Conservation (phyloP, 1,140 invertebrate genomes). For the Macrotrachela quadricornifera region DNA sequence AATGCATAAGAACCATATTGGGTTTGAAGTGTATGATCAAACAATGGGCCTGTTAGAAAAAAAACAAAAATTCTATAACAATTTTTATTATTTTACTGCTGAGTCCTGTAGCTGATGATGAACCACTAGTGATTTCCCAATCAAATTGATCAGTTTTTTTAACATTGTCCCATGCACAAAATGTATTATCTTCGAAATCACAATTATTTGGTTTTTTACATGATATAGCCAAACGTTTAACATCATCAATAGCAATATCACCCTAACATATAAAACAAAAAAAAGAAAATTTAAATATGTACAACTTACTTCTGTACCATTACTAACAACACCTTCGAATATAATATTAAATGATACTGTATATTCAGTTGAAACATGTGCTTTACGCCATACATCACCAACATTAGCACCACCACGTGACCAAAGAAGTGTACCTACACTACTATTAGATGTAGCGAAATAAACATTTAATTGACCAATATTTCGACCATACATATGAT, state of each 20-base stretch:
- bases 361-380: not conserved
- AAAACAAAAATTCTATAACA: slow-evolving; percentile 12
- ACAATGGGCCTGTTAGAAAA: slow-evolving; percentile 9
- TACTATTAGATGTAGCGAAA: not conserved
- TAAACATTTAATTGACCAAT: slow-evolving; percentile 5
- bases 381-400: slow-evolving; percentile 8
- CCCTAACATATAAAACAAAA: too few relatives aligned
- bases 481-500: slow-evolving; percentile 3
- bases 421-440: slow-evolving; percentile 5
- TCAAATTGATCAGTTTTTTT: too few relatives aligned
- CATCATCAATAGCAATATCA: not conserved
- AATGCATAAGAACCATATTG: not conserved
- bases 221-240: not conserved
- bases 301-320: too few relatives aligned
- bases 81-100: slow-evolving; percentile 15
- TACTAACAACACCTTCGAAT: slow-evolving; percentile 2
- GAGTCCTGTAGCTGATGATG: slow-evolving; percentile 13
- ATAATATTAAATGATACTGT: not conserved
- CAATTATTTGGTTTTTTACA: not conserved
- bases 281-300: too few relatives aligned
- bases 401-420: slow-evolving; percentile 6
- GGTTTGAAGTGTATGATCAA: slow-evolving; percentile 7
- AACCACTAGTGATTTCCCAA: not conserved
- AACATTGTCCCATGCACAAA: not conserved
- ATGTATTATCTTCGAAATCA: not conserved